Base-by-base conservation (phyloP, 2,888 invertebrate species). In the Aphidius colemani region DNA sequence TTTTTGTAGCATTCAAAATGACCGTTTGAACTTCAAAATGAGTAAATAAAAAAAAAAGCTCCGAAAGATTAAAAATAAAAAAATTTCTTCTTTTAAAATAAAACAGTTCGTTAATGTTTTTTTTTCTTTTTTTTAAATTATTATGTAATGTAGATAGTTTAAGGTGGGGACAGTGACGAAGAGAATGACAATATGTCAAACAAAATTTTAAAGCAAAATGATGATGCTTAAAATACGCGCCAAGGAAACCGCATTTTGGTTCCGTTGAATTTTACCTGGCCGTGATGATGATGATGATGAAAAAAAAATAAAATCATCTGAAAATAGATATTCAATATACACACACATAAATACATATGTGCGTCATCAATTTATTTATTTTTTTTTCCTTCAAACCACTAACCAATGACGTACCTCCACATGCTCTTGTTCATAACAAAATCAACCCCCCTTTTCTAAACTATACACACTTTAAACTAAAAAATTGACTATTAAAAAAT, bases 381-480 rank as follows among this genome's bases (percentile, higher is more conserved):
- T 7, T 7, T 13, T 64, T 71, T 71, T 30, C 5, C 68, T 69
- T 72, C 67, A 66, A 56, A 62, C 57, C 65, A 69, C 69, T 73
- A 72, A 73, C 85, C 85, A 85, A 85, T 85, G 73, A 73, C 70
- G 67, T 74, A 66, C 75, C 74, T 85, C 85, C 85, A 85, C 85
- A 85, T 85, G 84, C 82, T 80, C 75, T 69, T 71, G 67, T 68
- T 67, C 68, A 61, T 61, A 57, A 56, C 46, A 39, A 41, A 39
- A 55, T 50, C 7, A 18, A 18, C 40, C 49, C n/a, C 41, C 56
- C 39, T 13, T 30, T 10, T 41, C 50, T 57, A n/a, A 53, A 18
- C 50, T 10, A 6, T n/a, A 18, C 3, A 6, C 10, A 8, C 3
- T 44, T 6, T 7, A 2, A 10, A 11, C 11, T 1, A 11, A 48